Evolutionary conservation across 2,113 vertebrate genomes (phyloP), one percentile per base, ranked within the genome.

Genomic region (Otolemur garnettii): DNA sequence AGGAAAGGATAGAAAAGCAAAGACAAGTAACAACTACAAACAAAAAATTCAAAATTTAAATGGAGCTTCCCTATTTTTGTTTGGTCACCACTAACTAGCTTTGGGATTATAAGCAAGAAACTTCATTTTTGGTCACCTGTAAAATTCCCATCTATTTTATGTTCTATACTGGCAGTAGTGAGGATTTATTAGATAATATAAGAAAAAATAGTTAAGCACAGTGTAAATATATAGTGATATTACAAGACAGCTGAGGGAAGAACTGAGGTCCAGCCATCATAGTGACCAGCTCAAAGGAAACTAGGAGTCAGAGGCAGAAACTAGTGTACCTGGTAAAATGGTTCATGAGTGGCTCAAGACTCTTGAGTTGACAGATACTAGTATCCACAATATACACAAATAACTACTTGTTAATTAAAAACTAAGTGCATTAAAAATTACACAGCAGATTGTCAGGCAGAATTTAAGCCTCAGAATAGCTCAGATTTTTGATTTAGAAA

Each of bases 401-500:
- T 50, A 14, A 79, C 26, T 69, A 86, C n/a, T 68, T 91, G 30
- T 42, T 94, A 91, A 78, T 30, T 72, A 71, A 94, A 94, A 90
- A 88, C 6, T 45, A 89, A 94, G 64, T 28, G 19, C 4, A 82
- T 33, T 96, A 60, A 92, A 78, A 90, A 50, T 64, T 79, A 91
- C 5, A 88, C 60, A 93, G 53, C 55, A 91, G 75, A 81, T 1
- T 87, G 53, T 66, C 24, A 74, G n/a, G 26, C 18, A 79, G 72
- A 96, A 91, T 80, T 83, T 53, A 96, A 97, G 85, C 35, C 12
- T 57, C 2, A 80, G 30, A 82, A 28, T 82, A 94, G 45, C 26
- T 91, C 62, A 69, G 79, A 91, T 84, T 95, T 74, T 93, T 88
- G 45, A 95, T 94, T 94, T 35, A 92, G 87, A 95, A 96, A 87